Percentiles rank a stretch among this genome's conserved stretches.
phyloP scores from a whole-genome alignment of 1,140 invertebrate genomes.

The Trachymyrmex cornetzi region DNA sequence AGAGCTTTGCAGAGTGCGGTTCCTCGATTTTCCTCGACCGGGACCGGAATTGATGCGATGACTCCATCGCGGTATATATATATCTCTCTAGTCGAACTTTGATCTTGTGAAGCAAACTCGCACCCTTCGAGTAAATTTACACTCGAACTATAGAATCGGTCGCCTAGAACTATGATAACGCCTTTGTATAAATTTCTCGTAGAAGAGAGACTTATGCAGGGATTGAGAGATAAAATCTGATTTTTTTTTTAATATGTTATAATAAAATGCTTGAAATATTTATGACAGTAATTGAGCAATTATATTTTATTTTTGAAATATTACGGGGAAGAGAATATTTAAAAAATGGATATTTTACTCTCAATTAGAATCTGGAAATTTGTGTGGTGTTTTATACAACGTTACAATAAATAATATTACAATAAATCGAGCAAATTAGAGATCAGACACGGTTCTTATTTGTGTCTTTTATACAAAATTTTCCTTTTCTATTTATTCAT shows the following conservation, averaged over 20 bases:
- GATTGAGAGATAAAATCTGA: not conserved
- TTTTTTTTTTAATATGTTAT: not conserved
- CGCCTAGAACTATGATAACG: slow-evolving; percentile 27
- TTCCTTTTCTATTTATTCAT: too few species aligned
- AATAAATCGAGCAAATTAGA: too few species aligned
- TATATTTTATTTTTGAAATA: not conserved
- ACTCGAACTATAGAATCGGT: not conserved
- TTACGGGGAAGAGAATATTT: not conserved
- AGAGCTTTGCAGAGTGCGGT: not conserved
- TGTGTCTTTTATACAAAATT: too few species aligned
- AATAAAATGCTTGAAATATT: not conserved
- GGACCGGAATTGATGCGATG: not conserved
- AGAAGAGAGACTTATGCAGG: not conserved
- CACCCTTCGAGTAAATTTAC: slow-evolving; percentile 17
- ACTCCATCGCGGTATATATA: not conserved
- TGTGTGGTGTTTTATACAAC: too few species aligned
- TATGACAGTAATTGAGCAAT: not conserved
- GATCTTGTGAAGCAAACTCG: slow-evolving; percentile 21
- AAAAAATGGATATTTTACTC: too few species aligned
- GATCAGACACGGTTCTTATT: too few species aligned
- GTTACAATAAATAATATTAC: too few species aligned
- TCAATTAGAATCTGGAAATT: too few species aligned
- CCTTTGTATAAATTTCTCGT: not conserved
- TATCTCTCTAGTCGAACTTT: slow-evolving; percentile 1
- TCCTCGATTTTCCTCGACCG: not conserved